Evolutionary conservation across 2,888 invertebrate genomes (phyloP), one percentile per base, ranked within the genome.

Genomic region (Agrotis clavis): DNA sequence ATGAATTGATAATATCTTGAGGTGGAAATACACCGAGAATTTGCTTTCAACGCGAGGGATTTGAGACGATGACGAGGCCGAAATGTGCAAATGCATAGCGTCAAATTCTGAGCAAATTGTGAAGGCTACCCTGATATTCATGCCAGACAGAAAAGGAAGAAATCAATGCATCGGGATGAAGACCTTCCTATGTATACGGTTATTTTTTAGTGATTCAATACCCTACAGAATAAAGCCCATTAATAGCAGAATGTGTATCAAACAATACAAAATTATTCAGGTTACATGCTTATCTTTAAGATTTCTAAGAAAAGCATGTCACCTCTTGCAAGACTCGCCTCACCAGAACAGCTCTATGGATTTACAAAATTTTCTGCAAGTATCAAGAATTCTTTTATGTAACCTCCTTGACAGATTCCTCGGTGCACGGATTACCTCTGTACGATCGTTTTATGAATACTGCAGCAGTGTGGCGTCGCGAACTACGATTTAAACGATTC

Each of bases 401-500:
- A 70, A 70, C 71, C 14, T 57, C 13, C 78, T 65, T 61, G 72
- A 47, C 35, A 66, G 30, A 65, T 57, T 57, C 13, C 54, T 65
- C 21, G 14, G 18, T 61, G 67, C 54, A 51, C 7, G 56, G 60
- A 67, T 57, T 74, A 78, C 50, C 25, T 50, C 51, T 47, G 63
- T 51, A 60, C 35, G 57, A 59, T 69, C 48, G 59, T 61, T 72
- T 30, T 53, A 66, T 66, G 62, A 68, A 78, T 63, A 48, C 53
- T 67, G 66, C 66, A 72, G 65, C 21, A 64, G n/a, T 70, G 41
- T 61, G 47, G 67, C 54, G 59, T n/a, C 45, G 56, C 18, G 30
- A 47, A 62, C 25, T 59, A 19, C 41, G 50, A 73, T 74, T 61
- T 79, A 65, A 65, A 62, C 56, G 54, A 63, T 74, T 63, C 54